These are phyloP conservation scores for Sebastes miniatus DNA, from an alignment of 2,797 vertebrate genomes.

Conservation along the genomic window DNA sequence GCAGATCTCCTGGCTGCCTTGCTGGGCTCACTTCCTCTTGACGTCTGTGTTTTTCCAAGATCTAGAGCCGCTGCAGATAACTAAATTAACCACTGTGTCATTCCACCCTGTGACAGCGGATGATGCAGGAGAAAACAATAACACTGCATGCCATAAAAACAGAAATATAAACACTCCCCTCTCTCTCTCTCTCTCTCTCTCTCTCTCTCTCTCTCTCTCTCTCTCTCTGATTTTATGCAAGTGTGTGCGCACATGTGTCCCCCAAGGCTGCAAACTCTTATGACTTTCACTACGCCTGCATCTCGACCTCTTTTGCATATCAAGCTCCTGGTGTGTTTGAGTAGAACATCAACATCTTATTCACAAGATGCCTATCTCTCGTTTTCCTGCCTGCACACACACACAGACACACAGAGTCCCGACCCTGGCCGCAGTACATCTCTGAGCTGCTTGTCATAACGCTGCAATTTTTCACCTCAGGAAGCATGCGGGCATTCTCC, in stretches of 20 bases:
- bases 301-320: slow-evolving; percentile 55
- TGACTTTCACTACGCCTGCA: slow-evolving; percentile 45
- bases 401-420: neutral
- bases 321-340: slow-evolving; percentile 46
- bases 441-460: slow-evolving; percentile 62
- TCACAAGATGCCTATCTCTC: slow-evolving; percentile 63
- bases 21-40: slow-evolving; percentile 7
- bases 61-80: slow-evolving; percentile 25
- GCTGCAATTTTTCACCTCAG: slow-evolving; percentile 51
- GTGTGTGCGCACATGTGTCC: slow-evolving; percentile 18
- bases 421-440: slow-evolving; percentile 36
- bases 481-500: slow-evolving; percentile 31
- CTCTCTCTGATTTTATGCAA: slow-evolving; percentile 23
- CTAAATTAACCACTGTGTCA: slow-evolving; percentile 56
- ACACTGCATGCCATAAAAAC: slow-evolving; percentile 28
- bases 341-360: slow-evolving; percentile 48
- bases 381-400: slow-evolving; percentile 13
- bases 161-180: slow-evolving; percentile 43
- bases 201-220: neutral
- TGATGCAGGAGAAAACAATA: slow-evolving; percentile 27
- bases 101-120: slow-evolving; percentile 28
- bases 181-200: neutral
- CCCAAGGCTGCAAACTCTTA: slow-evolving; percentile 44
- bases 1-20: neutral
- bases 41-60: slow-evolving; percentile 20